Percentiles rank a stretch among this genome's conserved stretches.
Conservation (phyloP, 2,797 vertebrate genomes). For the Pipistrellus pipistrellus region DNA sequence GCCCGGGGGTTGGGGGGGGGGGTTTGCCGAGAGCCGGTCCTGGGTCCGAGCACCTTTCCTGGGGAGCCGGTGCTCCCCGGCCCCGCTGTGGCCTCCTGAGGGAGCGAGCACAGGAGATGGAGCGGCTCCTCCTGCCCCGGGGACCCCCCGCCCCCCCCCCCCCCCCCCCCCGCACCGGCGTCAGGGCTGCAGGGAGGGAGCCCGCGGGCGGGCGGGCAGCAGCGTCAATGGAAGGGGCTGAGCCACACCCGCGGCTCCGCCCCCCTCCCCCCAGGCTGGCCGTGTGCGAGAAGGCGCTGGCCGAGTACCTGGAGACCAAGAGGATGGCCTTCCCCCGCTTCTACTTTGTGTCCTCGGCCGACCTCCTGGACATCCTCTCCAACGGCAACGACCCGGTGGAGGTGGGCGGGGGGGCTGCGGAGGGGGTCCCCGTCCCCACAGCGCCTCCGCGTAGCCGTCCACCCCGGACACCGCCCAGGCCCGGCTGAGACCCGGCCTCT, state of each 20-base stretch:
- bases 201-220: accelerated
- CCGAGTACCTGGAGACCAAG: constrained; percentile 89
- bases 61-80: accelerated
- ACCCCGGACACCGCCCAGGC: accelerated
- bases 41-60: not conserved
- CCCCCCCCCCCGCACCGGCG: accelerated
- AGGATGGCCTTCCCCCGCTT: constrained; percentile 89
- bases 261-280: constrained; percentile 22
- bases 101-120: not conserved
- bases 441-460: accelerated
- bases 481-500: accelerated
- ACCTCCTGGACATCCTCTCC: constrained; percentile 90
- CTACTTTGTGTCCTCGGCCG: constrained; percentile 90
- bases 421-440: too few relatives aligned
- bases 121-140: accelerated
- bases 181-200: accelerated
- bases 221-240: too few relatives aligned
- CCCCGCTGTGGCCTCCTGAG: not conserved
- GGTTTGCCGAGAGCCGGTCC: not conserved
- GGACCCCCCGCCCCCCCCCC: accelerated
- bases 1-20: accelerated
- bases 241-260: too few relatives aligned
- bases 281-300: constrained; percentile 88
- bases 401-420: constrained; percentile 76
- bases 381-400: constrained; percentile 88